These are phyloP conservation scores for Melikaiella ostensackeni DNA, from an alignment of 2,888 invertebrate genomes.

Conservation along the genomic window DNA sequence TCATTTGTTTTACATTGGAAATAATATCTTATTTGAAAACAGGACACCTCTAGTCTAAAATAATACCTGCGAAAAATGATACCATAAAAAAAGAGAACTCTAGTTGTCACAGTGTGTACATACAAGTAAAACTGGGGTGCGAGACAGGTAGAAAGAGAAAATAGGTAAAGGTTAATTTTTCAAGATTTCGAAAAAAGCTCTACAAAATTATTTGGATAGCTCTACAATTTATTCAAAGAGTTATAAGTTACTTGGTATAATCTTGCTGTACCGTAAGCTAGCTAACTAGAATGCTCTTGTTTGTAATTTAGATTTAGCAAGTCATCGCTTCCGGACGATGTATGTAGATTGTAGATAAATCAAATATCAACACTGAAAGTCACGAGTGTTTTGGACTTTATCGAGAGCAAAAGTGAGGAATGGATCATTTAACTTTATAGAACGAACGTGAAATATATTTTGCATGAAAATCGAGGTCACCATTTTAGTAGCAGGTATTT, in stretches of 20 bases:
- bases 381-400: background rate
- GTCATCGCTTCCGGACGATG: background rate
- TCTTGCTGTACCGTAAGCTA: background rate
- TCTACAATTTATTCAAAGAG: background rate
- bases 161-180: background rate
- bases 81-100: too few relatives aligned
- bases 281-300: background rate
- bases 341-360: background rate
- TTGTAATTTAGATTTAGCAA: background rate
- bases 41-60: too few relatives aligned
- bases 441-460: background rate
- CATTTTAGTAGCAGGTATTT: background rate
- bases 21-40: too few relatives aligned
- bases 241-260: background rate
- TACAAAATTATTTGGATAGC: background rate
- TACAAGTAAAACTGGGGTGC: too few relatives aligned
- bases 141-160: too few relatives aligned
- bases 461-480: background rate
- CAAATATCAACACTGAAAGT: background rate
- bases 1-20: too few relatives aligned
- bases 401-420: slow-evolving; percentile 15
- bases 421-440: slow-evolving; percentile 13
- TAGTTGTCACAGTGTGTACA: too few relatives aligned
- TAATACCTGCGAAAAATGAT: too few relatives aligned
- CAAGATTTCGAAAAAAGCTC: background rate